Evolutionary conservation across 2,888 invertebrate genomes (phyloP), one percentile per base, ranked within the genome.

Genomic region (Oconnorella tubifera): DNA sequence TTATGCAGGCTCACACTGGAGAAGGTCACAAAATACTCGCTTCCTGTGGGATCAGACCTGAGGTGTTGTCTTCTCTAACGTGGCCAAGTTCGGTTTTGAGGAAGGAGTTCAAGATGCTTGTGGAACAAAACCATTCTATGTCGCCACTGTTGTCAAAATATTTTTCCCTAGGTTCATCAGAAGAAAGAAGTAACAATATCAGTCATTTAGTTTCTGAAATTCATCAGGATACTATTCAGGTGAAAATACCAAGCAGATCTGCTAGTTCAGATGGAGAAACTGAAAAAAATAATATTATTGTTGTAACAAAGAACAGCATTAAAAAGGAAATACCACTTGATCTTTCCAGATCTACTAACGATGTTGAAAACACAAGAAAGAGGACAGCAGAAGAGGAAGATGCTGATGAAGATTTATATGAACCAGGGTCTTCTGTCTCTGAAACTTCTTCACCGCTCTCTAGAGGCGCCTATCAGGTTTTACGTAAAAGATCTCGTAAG

Each of bases 401-500:
- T n/a, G 62, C 58, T 25, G 62, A 57, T 27, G 65, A 62, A 29
- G 53, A 55, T n/a, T 33, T 55, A 10, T 33, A 40, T 6, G 50
- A 57, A 2, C 28, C 33, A 48, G 48, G 14, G 29, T 51, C 57
- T 6, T 33, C 32, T 33, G 33, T 40, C 28, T 33, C 55, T 40
- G 55, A 65, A 53, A 60, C 68, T 51, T 33, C 48, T 29, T 57
- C 50, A 10, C 6, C 27, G 33, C 33, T 33, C 56, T n/a, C 65
- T 28, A 6, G 28, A 63, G 27, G 31, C 29, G 57, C 23, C 29
- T 23, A 14, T 14, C 55, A 10, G 14, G n/a, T 53, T 28, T 28
- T 63, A n/a, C 68, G 80, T 1, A 88, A 87, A 74, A 87, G 87
- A 73, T 85, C 92, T 28, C 88, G 95, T 72, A 96, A 95, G 82